A percentile compares a stretch with the other conserved stretches of the same genome.
phyloP scores from a whole-genome alignment of 2,797 vertebrate genomes.

The Lerista edwardsae region DNA sequence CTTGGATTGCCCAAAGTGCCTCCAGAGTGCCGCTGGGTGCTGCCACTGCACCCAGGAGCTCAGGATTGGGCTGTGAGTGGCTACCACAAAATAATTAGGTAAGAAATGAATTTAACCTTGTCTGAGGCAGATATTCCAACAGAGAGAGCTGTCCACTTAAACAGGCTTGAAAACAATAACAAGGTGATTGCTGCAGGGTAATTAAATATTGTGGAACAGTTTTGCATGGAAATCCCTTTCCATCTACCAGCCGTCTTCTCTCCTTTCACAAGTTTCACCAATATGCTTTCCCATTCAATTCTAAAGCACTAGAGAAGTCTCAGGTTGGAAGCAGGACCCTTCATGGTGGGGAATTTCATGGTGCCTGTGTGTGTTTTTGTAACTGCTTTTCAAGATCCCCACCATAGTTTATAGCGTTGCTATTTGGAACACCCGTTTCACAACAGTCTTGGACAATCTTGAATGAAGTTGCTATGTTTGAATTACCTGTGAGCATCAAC shows the following conservation, averaged over 20 bases:
- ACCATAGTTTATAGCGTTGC: not conserved
- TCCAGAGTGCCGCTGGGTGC: too few species aligned
- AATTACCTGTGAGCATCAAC: slow-evolving; percentile 95
- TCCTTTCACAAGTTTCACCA: not conserved
- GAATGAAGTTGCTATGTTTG: not conserved
- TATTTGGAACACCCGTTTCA: not conserved
- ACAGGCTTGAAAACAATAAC: too few species aligned
- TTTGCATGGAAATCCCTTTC: not conserved
- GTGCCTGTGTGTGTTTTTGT: too few species aligned
- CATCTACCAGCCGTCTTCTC: not conserved
- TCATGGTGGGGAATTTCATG: too few species aligned
- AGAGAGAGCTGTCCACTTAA: not conserved
- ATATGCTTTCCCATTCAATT: not conserved
- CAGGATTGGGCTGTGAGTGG: too few species aligned
- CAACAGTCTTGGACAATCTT: not conserved
- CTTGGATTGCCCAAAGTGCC: too few species aligned
- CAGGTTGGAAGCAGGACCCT: not conserved
- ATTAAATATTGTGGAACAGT: too few species aligned
- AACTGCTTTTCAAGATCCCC: not conserved
- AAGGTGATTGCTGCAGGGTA: too few species aligned
- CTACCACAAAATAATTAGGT: not conserved
- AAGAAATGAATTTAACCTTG: not conserved
- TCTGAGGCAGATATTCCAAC: not conserved
- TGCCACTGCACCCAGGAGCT: too few species aligned
- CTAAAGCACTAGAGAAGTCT: not conserved